Conservation (phyloP, 2,113 vertebrate species). For the Sprattus sprattus region DNA sequence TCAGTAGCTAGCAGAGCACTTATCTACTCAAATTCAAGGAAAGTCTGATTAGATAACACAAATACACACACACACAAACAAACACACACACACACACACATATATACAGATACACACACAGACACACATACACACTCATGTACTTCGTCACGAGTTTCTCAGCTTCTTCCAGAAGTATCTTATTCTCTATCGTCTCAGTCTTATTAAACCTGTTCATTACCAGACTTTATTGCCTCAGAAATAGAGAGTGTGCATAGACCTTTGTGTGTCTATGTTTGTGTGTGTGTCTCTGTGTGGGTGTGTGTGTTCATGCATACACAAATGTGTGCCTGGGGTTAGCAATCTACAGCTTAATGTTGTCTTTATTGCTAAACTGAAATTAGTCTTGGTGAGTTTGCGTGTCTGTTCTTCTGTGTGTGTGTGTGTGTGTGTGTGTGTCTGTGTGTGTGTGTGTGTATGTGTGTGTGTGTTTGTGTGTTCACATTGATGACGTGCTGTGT, state of each 20-base stretch:
- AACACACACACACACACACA: neutral
- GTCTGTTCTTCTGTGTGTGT: neutral
- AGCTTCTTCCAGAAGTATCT: conserved; percentile 15
- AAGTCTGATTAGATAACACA: conserved; percentile 11
- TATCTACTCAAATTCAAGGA: neutral
- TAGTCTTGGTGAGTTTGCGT: conserved; percentile 11
- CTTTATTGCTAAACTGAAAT: conserved; percentile 14
- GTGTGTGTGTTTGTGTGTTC: neutral
- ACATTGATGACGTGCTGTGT: conserved; percentile 1
- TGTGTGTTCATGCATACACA: neutral
- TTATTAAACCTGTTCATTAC: conserved; percentile 21
- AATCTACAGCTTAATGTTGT: conserved; percentile 15
- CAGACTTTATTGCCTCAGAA: conserved; percentile 14
- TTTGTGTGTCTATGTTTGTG: neutral
- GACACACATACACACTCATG: neutral
- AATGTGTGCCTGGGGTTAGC: neutral
- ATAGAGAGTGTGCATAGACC: neutral
- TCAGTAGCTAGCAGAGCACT: neutral
- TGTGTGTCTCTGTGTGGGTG: neutral
- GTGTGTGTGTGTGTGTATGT: neutral
- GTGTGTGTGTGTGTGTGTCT: neutral
- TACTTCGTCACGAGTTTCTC: neutral
- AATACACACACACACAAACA: neutral
- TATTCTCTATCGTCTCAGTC: neutral
- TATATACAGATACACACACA: neutral